These are phyloP conservation scores for Tragulus kanchil DNA, from an alignment of 2,113 vertebrate species.

Conservation along the genomic window DNA sequence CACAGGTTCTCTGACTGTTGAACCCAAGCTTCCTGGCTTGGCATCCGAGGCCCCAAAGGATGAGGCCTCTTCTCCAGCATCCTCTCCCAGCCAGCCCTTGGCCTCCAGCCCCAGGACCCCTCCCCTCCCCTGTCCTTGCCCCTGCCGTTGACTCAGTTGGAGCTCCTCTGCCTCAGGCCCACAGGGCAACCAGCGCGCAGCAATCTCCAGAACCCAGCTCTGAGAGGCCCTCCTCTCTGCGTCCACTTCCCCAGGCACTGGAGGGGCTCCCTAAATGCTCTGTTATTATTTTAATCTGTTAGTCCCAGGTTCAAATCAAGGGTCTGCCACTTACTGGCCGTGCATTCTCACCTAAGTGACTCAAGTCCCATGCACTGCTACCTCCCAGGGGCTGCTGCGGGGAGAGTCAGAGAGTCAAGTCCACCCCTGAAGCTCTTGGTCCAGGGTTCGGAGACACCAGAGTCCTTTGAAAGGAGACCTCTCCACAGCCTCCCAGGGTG, in stretches of 20 bases:
- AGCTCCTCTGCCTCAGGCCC: neutral
- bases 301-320: neutral
- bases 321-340: neutral
- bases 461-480: neutral
- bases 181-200: neutral
- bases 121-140: neutral
- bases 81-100: neutral
- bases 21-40: neutral
- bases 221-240: no score
- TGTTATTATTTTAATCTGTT: neutral
- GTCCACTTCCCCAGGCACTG: neutral
- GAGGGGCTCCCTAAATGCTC: neutral
- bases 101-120: neutral
- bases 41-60: neutral
- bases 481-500: neutral
- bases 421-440: neutral
- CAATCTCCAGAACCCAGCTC: neutral
- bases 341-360: neutral
- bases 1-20: neutral
- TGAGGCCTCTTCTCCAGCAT: no score
- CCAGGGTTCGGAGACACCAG: neutral
- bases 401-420: no score
- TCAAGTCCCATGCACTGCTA: neutral
- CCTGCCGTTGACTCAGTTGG: neutral
- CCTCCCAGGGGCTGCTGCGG: neutral